Evolutionary conservation across 2,888 invertebrate species (phyloP), one percentile per base, ranked within the genome.

Genomic region (Entomobrya multifasciata): DNA sequence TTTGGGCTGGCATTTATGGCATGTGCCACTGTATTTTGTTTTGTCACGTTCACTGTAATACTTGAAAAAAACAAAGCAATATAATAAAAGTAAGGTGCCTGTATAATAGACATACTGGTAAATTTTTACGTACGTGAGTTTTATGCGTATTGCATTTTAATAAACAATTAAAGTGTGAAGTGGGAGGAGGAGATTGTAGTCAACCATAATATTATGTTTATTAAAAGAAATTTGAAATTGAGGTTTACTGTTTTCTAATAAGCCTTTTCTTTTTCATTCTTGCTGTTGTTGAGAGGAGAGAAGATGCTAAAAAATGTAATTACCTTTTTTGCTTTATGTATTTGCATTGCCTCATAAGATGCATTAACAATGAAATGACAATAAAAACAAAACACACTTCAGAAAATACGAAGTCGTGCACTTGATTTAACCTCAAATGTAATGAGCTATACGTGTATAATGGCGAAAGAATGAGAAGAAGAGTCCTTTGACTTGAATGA

Each of bases 401-500:
- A 30, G 22, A 27, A 25, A 47, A 70, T 15, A 70, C 22, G 30
- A 70, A 47, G 47, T 70, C 25, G 27, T 72, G 52, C 72, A 52
- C 72, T 72, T 72, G 72, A 72, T 52, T 72, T 72, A 72, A 72
- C 72, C 72, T 49, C 17, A 17, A 41, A 41, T 62, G 30, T 62
- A 20, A 15, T 30, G n/a, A 25, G 11, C 1, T 4, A 17, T 3
- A 6, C 17, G 52, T 52, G 20, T 17, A 57, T 0, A 10, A 57
- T 11, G 20, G 20, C 11, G 49, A 30, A 65, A 36, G 1, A 65
- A 10, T 65, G 17, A 65, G 65, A 65, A 65, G 20, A 65, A 13
- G 41, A 36, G 36, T 8, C 36, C 36, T 36, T 36, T 36, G 36
- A 36, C 36, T n/a, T n/a, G n/a, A n/a, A n/a, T n/a, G n/a, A n/a